A percentile compares a stretch with the other conserved stretches of the same genome.
Evolutionary conservation across 2,888 invertebrate genomes (phyloP).

Genomic region (Callyntrura sp.): DNA sequence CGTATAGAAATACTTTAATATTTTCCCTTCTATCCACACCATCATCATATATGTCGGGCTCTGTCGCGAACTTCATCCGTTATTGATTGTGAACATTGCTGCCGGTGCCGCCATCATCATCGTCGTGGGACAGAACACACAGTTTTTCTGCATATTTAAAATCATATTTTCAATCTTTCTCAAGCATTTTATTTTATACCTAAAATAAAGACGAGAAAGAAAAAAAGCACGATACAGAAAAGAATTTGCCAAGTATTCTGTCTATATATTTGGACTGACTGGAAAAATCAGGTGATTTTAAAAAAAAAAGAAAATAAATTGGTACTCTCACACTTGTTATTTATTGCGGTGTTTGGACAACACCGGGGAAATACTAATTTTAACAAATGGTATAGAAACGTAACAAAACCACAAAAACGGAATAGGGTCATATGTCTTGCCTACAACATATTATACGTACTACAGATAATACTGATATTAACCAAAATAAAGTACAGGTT

Average conservation of each 20-base stretch:
- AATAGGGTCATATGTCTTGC: conserved; percentile 60
- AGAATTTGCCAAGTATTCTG: conserved; percentile 44
- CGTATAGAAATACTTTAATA: neutral
- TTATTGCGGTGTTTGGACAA: conserved; percentile 26
- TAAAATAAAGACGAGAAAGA: neutral
- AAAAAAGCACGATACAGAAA: neutral
- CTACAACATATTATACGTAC: conserved; percentile 7
- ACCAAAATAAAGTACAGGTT: no score
- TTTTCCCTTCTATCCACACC: neutral
- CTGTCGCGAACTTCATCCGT: conserved; percentile 46
- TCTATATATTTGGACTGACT: conserved; percentile 35
- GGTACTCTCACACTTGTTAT: conserved; percentile 8
- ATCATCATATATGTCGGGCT: conserved; percentile 20
- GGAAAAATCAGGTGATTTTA: conserved; percentile 56
- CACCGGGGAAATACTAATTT: neutral
- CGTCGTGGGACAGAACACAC: neutral
- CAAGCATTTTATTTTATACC: neutral
- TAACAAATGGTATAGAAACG: neutral
- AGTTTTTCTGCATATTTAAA: neutral
- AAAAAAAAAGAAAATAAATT: conserved; percentile 12
- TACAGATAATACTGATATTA: no score
- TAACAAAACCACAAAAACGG: conserved; percentile 41
- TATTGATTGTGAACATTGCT: neutral
- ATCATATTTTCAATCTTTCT: neutral
- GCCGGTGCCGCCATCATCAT: neutral